These are phyloP conservation scores for Calidris pugnax DNA, from an alignment of 2,113 vertebrate genomes.

Conservation along the genomic window DNA sequence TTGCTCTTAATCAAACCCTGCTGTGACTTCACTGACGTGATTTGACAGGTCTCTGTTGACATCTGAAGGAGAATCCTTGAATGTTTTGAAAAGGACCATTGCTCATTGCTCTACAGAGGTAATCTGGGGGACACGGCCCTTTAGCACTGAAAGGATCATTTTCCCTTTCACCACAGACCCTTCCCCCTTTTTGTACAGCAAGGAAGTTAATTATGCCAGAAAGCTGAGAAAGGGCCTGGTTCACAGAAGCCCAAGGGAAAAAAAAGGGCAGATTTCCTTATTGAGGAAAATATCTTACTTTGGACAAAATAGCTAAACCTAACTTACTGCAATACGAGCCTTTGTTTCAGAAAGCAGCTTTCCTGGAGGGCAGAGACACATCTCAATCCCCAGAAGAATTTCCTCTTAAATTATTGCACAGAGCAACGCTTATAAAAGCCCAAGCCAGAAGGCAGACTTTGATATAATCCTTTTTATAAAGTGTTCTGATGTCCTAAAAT, in stretches of 20 bases:
- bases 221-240: neutral
- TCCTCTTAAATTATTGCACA: constrained; percentile 16
- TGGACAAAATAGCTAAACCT: neutral
- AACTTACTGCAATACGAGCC: neutral
- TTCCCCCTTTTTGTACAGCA: neutral
- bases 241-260: neutral
- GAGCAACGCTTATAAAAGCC: neutral
- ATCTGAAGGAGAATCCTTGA: neutral
- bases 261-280: neutral
- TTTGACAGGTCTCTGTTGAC: constrained; percentile 5
- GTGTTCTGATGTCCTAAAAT: constrained; percentile 13
- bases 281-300: neutral
- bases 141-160: neutral
- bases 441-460: constrained; percentile 17
- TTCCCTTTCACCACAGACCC: neutral
- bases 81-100: neutral
- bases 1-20: constrained; percentile 4
- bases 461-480: constrained; percentile 16
- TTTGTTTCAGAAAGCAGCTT: constrained; percentile 21
- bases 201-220: neutral
- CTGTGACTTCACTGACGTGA: neutral
- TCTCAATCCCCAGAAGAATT: constrained; percentile 27
- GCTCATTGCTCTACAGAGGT: neutral
- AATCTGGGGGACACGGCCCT: neutral
- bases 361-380: constrained; percentile 23